These are phyloP conservation scores for Pantherophis guttatus DNA, from an alignment of 2,113 vertebrate genomes.

Conservation along the genomic window DNA sequence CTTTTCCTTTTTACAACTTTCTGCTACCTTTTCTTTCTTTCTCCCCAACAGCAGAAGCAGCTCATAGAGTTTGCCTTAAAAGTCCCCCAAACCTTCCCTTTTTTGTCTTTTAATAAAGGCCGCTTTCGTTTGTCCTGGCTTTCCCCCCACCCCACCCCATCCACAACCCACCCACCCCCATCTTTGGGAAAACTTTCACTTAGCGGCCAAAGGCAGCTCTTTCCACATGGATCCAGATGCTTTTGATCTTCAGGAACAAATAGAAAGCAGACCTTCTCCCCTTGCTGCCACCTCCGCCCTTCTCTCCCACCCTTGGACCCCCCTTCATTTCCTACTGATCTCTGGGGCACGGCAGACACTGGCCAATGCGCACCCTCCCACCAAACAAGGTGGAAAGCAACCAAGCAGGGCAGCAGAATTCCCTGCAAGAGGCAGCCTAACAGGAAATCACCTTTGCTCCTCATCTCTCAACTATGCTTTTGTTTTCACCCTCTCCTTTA, in stretches of 20 bases:
- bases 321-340: background rate
- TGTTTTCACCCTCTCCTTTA: constrained; percentile 11
- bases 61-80: background rate
- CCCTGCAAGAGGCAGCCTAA: background rate
- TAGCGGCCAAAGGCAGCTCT: constrained; percentile 4
- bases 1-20: background rate
- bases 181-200: constrained; percentile 5
- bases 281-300: background rate
- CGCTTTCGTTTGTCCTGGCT: background rate
- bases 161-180: background rate
- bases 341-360: background rate
- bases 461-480: background rate
- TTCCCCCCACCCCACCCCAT: background rate
- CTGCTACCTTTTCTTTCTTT: too few relatives aligned
- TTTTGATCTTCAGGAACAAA: constrained; percentile 39
- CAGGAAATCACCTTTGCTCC: constrained; percentile 50
- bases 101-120: constrained; percentile 5
- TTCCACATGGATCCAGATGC: constrained; percentile 30
- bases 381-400: background rate
- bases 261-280: constrained; percentile 42
- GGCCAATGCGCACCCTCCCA: background rate
- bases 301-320: background rate
- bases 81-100: background rate
- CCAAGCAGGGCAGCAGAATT: constrained; percentile 1
- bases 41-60: background rate